Evolutionary conservation across 2,888 invertebrate genomes (phyloP), one percentile per base, ranked within the genome.

Genomic region (Poecilus cupreus): DNA sequence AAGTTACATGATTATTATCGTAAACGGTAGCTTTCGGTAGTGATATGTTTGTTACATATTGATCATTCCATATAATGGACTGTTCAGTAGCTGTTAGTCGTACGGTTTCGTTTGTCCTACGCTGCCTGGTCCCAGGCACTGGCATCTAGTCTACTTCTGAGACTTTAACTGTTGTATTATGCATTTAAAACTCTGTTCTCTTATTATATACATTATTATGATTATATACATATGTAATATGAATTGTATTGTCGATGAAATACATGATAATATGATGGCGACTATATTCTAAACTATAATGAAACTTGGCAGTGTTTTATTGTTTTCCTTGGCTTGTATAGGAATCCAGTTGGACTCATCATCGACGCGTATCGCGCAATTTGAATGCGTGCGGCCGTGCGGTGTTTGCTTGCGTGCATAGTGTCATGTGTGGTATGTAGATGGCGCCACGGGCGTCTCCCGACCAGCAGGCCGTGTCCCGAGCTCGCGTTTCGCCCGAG

Each of bases 1-100:
- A 80, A 74, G 80, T 80, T 80, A 76, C 10, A 16, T 64, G 24
- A 78, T 78, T 16, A 70, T 64, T 75, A 81, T 81, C 81, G 81
- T 81, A 60, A 74, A 81, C 75, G 70, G 80, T 80, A 80, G 80
- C 80, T 80, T 78, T 80, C 80, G 80, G 80, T 81, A 81, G 81
- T 81, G 75, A 81, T 81, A 81, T 81, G 51, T 80, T 80, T 80
- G 80, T 80, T 80, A 80, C 64, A 46, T 75, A 81, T 80, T 80
- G 74, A 81, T 57, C 60, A 81, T 81, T 81, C 81, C 81, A 81
- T 81, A 18, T 81, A 74, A 81, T 81, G 81, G 81, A 75, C 43
- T 75, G 72, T 74, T 80, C 80, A 72, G 80, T 80, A 80, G 80
- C 79, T 79, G 70, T 81, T 81, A 81, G 81, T 81, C 81, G 74